phyloP scores from a whole-genome alignment of 2,113 vertebrate genomes.

The Oriolus oriolus region DNA sequence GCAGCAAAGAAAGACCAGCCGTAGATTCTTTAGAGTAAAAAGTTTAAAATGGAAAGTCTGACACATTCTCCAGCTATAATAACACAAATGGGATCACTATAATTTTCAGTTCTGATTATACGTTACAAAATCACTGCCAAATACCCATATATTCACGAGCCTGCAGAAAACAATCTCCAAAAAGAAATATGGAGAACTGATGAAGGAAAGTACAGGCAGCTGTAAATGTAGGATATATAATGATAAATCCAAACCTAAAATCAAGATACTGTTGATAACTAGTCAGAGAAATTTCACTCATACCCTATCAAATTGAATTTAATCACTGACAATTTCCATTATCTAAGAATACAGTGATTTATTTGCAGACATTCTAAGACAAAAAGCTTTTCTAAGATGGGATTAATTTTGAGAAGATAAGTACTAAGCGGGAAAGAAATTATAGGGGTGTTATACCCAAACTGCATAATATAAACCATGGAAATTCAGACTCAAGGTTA shows the following conservation, averaged over 20 bases:
- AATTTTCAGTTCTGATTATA: slow-evolving; percentile 59
- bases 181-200: slow-evolving; percentile 40
- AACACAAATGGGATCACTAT: slow-evolving; percentile 53
- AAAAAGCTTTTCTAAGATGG: slow-evolving; percentile 27
- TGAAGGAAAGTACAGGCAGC: slow-evolving; percentile 28
- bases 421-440: slow-evolving; percentile 25
- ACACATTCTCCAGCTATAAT: slow-evolving; percentile 43
- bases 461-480: background rate
- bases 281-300: slow-evolving; percentile 28
- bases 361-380: slow-evolving; percentile 1
- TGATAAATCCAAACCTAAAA: slow-evolving; percentile 48
- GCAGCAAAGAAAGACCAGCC: background rate
- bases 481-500: slow-evolving; percentile 28
- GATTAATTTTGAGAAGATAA: slow-evolving; percentile 42
- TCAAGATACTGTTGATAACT: slow-evolving; percentile 34
- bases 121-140: slow-evolving; percentile 50
- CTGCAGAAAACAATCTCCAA: slow-evolving; percentile 21
- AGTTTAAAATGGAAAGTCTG: slow-evolving; percentile 50
- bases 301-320: slow-evolving; percentile 36
- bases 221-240: slow-evolving; percentile 13
- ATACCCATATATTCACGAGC: slow-evolving; percentile 21
- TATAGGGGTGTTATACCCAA: background rate
- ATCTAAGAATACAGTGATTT: slow-evolving; percentile 30
- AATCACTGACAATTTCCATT: slow-evolving; percentile 35
- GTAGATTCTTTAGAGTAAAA: slow-evolving; percentile 9